A percentile compares a stretch with the other conserved stretches of the same genome.
Evolutionary conservation across 2,888 invertebrate species (phyloP).

Genomic region (Netelia inedita): DNA sequence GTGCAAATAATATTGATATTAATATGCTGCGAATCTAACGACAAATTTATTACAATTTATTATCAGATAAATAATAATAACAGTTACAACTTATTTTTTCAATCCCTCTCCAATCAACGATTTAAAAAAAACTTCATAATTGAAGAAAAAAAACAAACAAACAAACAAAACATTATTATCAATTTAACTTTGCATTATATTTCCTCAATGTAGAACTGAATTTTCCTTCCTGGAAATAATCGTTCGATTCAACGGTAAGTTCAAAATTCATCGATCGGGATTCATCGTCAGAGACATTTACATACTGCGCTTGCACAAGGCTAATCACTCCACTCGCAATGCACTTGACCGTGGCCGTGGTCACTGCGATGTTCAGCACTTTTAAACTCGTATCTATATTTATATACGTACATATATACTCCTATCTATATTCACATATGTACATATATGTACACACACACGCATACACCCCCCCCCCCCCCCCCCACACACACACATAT

Average conservation of each 20-base stretch:
- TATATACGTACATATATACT: neutral
- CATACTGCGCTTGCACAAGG: neutral
- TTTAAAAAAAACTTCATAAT: neutral
- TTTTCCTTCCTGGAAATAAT: neutral
- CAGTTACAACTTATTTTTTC: neutral
- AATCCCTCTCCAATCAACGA: neutral
- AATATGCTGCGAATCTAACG: neutral
- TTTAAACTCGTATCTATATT: neutral
- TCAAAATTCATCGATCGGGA: slow-evolving; percentile 24
- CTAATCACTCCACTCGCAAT: neutral
- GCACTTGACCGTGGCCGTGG: slow-evolving; percentile 42
- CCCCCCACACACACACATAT: too few species aligned
- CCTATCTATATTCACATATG: neutral
- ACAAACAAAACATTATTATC: neutral
- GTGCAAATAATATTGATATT: neutral
- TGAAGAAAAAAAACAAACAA: too few species aligned
- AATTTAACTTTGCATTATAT: neutral
- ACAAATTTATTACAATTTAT: neutral
- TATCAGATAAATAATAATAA: neutral
- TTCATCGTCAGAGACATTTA: neutral
- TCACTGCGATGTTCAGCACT: neutral
- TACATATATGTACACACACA: neutral
- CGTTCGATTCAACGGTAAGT: neutral
- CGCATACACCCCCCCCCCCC: too few species aligned
- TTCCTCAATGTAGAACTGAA: neutral